Conservation (phyloP, 1,140 invertebrate species). For the Drosophila arawakana region DNA sequence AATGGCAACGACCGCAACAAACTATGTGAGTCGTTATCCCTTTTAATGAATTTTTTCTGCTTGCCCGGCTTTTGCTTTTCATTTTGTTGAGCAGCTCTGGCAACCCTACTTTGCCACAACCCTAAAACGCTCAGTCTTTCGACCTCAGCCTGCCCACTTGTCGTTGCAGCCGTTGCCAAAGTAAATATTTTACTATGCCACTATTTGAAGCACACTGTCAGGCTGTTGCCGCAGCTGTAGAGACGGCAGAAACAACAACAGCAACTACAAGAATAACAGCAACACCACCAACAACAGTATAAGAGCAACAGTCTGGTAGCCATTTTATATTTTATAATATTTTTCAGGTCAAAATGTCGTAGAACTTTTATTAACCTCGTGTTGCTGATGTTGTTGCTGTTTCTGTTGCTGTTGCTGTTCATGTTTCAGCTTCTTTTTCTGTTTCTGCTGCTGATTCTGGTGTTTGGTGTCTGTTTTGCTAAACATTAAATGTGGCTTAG, state of each 20-base stretch:
- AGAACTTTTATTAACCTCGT: slow-evolving; percentile 79
- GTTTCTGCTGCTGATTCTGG: too few species aligned
- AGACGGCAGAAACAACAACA: slow-evolving; percentile 48
- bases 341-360: slow-evolving; percentile 80
- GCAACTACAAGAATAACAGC: slow-evolving; percentile 1
- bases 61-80: slow-evolving; percentile 61
- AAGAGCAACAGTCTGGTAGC: slow-evolving; percentile 68
- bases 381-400: not conserved
- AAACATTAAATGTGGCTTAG: slow-evolving; percentile 70
- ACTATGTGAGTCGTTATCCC: slow-evolving; percentile 78
- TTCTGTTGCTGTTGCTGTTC: not conserved
- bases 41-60: slow-evolving; percentile 81
- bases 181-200: slow-evolving; percentile 81
- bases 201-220: slow-evolving; percentile 75
- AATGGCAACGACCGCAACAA: slow-evolving; percentile 36
- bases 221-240: slow-evolving; percentile 69
- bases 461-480: slow-evolving; percentile 20
- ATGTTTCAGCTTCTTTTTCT: too few species aligned
- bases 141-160: slow-evolving; percentile 30
- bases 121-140: slow-evolving; percentile 36
- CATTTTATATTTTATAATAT: slow-evolving; percentile 81
- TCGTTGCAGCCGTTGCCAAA: slow-evolving; percentile 71
- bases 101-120: slow-evolving; percentile 35
- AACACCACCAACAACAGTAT: slow-evolving; percentile 25
- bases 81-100: slow-evolving; percentile 38